Evolutionary conservation across 2,888 invertebrate genomes (phyloP).

Genomic region (Drosophila affinis): DNA sequence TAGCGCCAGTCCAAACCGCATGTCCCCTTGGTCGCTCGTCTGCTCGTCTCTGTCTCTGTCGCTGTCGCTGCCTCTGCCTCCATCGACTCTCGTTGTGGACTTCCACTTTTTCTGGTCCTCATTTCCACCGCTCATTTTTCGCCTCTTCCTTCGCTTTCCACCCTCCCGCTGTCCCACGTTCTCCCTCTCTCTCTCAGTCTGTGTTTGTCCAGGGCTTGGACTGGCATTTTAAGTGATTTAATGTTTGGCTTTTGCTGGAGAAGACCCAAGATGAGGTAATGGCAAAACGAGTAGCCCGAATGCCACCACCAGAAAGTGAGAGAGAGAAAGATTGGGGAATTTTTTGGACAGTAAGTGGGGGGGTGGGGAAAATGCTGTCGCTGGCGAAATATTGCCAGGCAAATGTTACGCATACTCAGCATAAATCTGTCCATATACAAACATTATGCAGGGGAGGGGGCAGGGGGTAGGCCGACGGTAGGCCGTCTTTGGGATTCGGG

Average conservation of each 20-base stretch:
- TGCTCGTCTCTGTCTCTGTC: too few species aligned
- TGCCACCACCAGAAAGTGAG: background rate
- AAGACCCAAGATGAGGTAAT: constrained; percentile 42
- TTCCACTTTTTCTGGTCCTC: background rate
- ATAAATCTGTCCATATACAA: constrained; percentile 64
- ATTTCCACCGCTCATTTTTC: background rate
- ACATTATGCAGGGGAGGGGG: constrained; percentile 38
- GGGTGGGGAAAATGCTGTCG: constrained; percentile 32
- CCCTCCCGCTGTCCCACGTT: background rate
- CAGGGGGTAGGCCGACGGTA: background rate
- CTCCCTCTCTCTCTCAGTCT: constrained; percentile 18
- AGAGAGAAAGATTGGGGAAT: constrained; percentile 3
- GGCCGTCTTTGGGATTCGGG: background rate
- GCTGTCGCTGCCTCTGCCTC: too few species aligned
- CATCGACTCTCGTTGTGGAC: background rate
- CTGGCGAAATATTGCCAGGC: constrained; percentile 54
- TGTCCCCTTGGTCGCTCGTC: too few species aligned
- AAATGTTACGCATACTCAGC: constrained; percentile 73
- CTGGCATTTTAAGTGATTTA: constrained; percentile 78
- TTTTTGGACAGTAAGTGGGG: too few species aligned
- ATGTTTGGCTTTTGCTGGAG: constrained; percentile 75
- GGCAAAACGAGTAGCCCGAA: background rate
- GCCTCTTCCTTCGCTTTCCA: background rate
- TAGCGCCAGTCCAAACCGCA: constrained; percentile 54
- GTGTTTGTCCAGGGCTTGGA: constrained; percentile 71